Conservation (phyloP, 1,140 invertebrate species). For the Drosophila insularis region DNA sequence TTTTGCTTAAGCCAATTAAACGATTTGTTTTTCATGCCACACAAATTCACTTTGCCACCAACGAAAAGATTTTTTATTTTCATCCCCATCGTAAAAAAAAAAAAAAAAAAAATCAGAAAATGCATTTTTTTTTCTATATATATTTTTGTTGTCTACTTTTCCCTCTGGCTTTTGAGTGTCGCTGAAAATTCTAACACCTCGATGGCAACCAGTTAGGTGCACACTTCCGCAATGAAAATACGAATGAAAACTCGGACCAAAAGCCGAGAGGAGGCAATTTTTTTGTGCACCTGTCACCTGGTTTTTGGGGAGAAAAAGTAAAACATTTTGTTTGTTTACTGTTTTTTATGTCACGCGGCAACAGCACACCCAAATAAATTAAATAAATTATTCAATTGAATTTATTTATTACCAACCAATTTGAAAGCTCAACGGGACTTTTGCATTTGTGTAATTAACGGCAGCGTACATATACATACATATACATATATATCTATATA, state of each 20-base stretch:
- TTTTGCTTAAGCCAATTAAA: slow-evolving; percentile 78
- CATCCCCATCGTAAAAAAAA: neutral
- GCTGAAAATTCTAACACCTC: slow-evolving; percentile 75
- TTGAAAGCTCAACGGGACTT: slow-evolving; percentile 62
- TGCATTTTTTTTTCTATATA: slow-evolving; percentile 33
- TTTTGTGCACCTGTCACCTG: slow-evolving; percentile 60
- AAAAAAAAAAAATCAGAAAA: too few relatives aligned
- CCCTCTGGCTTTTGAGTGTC: slow-evolving; percentile 24
- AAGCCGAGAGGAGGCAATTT: slow-evolving; percentile 15
- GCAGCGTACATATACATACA: slow-evolving; percentile 26
- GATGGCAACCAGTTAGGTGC: slow-evolving; percentile 53
- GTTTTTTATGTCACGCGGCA: slow-evolving; percentile 52
- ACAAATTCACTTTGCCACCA: slow-evolving; percentile 64
- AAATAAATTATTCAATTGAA: slow-evolving; percentile 82
- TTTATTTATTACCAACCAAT: slow-evolving; percentile 82
- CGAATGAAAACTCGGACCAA: neutral
- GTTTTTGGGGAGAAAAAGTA: slow-evolving; percentile 23
- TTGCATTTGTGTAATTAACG: slow-evolving; percentile 80
- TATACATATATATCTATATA: neutral
- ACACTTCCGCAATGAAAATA: slow-evolving; percentile 66
- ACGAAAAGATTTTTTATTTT: neutral
- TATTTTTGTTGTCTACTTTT: slow-evolving; percentile 16
- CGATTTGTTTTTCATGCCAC: slow-evolving; percentile 79
- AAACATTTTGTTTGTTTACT: slow-evolving; percentile 51
- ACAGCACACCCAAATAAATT: slow-evolving; percentile 73